Evolutionary conservation across 2,797 vertebrate species (phyloP).

Genomic region (Sebastes nivosus): DNA sequence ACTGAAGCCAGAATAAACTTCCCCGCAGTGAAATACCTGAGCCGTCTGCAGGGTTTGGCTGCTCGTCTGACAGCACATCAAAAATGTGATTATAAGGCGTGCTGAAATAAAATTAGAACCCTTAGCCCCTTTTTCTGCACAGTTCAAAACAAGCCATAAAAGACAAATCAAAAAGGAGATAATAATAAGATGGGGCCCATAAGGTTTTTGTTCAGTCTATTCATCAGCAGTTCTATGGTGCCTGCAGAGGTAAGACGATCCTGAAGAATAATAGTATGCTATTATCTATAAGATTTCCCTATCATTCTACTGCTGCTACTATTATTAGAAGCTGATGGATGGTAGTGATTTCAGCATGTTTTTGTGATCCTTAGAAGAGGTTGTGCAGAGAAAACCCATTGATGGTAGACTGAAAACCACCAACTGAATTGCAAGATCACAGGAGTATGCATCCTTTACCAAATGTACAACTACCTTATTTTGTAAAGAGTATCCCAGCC

Average conservation of each 20-base stretch:
- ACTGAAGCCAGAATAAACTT: constrained; percentile 9
- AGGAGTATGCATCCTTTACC: neutral
- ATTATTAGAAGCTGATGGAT: neutral
- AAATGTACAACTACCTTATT: neutral
- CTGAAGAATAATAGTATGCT: constrained; percentile 1
- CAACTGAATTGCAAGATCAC: neutral
- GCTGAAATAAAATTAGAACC: constrained; percentile 1
- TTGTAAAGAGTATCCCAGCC: neutral
- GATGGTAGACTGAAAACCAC: neutral
- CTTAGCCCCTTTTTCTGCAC: neutral
- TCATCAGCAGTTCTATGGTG: constrained; percentile 24
- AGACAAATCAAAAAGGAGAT: constrained; percentile 39
- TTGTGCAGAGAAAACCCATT: neutral
- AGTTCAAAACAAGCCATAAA: constrained; percentile 41
- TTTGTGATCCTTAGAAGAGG: neutral
- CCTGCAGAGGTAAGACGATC: neutral
- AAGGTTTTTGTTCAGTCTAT: constrained; percentile 28
- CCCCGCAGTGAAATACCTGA: constrained; percentile 27
- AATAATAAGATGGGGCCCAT: neutral
- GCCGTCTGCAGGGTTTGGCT: constrained; percentile 13
- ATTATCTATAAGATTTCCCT: constrained; percentile 15
- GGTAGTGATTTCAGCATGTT: neutral
- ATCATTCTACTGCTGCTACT: neutral
- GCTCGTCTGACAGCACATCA: constrained; percentile 14
- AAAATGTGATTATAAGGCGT: constrained; percentile 42